Base-by-base conservation (phyloP, 2,113 vertebrate species). In the Nyctibius bracteatus region DNA sequence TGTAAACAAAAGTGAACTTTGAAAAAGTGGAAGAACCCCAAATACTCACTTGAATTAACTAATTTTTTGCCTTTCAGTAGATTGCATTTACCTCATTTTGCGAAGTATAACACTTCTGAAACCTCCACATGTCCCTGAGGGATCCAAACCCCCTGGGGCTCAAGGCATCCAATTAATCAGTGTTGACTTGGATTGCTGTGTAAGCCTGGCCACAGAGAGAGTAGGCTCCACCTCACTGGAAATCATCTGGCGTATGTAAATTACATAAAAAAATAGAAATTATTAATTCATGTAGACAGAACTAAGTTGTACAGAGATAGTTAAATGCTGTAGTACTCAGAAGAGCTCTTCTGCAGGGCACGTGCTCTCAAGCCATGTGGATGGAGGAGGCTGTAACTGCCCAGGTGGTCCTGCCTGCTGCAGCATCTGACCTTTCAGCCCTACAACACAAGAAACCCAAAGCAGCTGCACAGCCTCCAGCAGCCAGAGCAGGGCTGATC, bases 1-100 rank as follows among this genome's bases (percentile, higher is more conserved):
- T 78, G 51, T 93, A 95, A 95, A 95, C 87, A 91, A n/a, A 91
- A 94, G 14, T 7, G 3, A 59, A 59, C 57, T 80, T 88, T 96
- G 54, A 85, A 92, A 87, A 90, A 82, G 7, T 70, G 63, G 77
- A 94, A 92, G n/a, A 82, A 49, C 62, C 25, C 37, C 41, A 37
- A 59, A 17, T 1, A 1, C 47, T 72, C 47, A 19, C 44, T 43
- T 47, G n/a, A 51, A 79, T 91, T 92, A 95, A 94, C 63, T 37
- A 7, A 47, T 49, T 58, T 79, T 70, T 78, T 68, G 9, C 52
- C 59, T 72, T 81, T 70, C 17, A 46, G 30, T 39, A 88, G n/a
- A 12, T 33, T 65, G 9, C 18, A 9, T 79, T 90, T 63, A 52
- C 24, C 14, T 71, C 22, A 14, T 74, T 80, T 86, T 87, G 49